Evolutionary conservation across 2,113 vertebrate species (phyloP).

Genomic region (Emydocephalus ijimae): DNA sequence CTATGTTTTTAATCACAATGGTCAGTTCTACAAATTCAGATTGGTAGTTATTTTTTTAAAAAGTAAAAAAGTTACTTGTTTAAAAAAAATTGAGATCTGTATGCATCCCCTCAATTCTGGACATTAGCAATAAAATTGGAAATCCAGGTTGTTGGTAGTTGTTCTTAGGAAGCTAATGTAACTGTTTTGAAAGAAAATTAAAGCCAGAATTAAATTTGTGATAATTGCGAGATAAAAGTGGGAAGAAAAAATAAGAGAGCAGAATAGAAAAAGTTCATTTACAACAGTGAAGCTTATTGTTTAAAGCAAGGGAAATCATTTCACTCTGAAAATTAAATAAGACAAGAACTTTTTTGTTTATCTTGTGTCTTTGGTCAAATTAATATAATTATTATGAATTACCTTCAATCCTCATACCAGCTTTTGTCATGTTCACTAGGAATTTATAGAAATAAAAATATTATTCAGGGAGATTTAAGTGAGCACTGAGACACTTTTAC

Average conservation of each 20-base stretch:
- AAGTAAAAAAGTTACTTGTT: background rate
- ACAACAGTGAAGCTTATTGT: background rate
- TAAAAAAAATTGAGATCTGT: background rate
- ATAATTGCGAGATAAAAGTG: background rate
- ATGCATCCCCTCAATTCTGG: background rate
- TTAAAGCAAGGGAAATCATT: background rate
- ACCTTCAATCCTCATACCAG: background rate
- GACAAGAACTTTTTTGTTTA: background rate
- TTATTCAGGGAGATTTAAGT: background rate
- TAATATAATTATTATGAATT: background rate
- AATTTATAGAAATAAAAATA: background rate
- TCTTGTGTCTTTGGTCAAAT: background rate
- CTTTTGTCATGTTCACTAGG: background rate
- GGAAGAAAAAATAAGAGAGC: background rate
- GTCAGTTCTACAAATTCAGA: background rate
- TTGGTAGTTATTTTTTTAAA: background rate
- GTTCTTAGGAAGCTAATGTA: background rate
- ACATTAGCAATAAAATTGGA: conserved; percentile 3
- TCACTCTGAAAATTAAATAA: background rate
- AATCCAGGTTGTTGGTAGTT: background rate
- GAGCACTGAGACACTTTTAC: background rate
- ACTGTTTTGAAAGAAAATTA: background rate
- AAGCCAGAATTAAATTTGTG: background rate
- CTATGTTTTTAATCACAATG: background rate
- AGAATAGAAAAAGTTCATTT: background rate